phyloP scores from a whole-genome alignment of 1,140 invertebrate genomes.

The Ostrea denselamellosa region DNA sequence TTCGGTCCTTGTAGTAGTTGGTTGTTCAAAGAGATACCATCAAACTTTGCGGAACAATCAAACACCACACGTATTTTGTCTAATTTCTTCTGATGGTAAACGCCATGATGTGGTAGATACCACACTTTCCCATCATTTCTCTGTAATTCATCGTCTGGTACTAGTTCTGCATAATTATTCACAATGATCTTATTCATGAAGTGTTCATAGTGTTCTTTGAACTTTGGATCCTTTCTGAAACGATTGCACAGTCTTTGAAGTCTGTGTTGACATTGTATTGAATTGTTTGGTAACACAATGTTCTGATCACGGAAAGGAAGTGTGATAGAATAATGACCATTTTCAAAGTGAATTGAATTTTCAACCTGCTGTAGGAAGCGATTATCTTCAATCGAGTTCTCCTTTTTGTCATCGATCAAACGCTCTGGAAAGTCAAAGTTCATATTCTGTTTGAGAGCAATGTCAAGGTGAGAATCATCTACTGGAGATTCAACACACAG shows the following conservation, averaged over 20 bases:
- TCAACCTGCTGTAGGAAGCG: slow-evolving; percentile 47
- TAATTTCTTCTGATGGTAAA: slow-evolving; percentile 55
- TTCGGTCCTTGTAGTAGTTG: slow-evolving; percentile 57
- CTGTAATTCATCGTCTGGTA: no score
- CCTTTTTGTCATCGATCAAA: slow-evolving; percentile 43
- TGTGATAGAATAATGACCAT: slow-evolving; percentile 35
- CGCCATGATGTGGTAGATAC: slow-evolving; percentile 62
- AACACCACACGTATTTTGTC: slow-evolving; percentile 59
- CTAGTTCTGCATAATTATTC: slow-evolving; percentile 53
- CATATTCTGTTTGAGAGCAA: slow-evolving; percentile 45
- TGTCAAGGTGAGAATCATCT: slow-evolving; percentile 35
- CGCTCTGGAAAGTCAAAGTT: slow-evolving; percentile 52
- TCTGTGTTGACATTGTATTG: background rate
- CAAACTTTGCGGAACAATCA: slow-evolving; percentile 53
- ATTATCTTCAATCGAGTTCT: slow-evolving; percentile 45
- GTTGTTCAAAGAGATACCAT: slow-evolving; percentile 59
- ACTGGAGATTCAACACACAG: background rate
- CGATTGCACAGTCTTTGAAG: slow-evolving; percentile 39
- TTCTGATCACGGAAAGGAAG: slow-evolving; percentile 41
- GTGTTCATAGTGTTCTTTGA: slow-evolving; percentile 47
- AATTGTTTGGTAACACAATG: slow-evolving; percentile 43
- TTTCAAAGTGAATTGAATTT: slow-evolving; percentile 41
- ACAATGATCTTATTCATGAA: slow-evolving; percentile 53
- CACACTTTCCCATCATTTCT: slow-evolving; percentile 49
- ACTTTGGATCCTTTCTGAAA: slow-evolving; percentile 45